Evolutionary conservation across 2,797 vertebrate species (phyloP).

Genomic region (Gymnoscopelus microlampas): DNA sequence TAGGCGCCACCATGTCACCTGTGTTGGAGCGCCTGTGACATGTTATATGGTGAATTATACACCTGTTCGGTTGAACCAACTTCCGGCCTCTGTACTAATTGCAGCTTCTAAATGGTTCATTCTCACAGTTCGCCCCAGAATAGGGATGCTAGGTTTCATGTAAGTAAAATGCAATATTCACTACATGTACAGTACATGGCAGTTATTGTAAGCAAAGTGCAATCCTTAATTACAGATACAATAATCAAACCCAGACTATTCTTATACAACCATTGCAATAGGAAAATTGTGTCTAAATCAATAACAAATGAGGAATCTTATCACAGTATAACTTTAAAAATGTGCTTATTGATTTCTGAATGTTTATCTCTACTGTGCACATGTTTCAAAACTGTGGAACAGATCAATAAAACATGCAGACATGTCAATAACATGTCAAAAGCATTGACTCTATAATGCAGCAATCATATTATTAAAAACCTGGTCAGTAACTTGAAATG

Average conservation of each 20-base stretch:
- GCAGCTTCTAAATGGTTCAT: no score
- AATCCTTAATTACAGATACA: background rate
- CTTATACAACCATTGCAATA: slow-evolving; percentile 5
- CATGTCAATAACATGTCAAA: slow-evolving; percentile 23
- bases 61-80: no score
- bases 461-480: slow-evolving; percentile 21
- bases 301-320: background rate
- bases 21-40: no score
- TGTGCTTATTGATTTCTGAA: background rate
- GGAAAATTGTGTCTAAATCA: slow-evolving; percentile 4
- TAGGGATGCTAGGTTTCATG: no score
- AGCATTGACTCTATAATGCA: slow-evolving; percentile 18
- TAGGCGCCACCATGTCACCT: no score
- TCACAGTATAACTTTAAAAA: background rate
- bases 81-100: no score
- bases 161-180: no score
- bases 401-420: slow-evolving; percentile 6
- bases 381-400: background rate
- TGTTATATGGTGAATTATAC: no score
- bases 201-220: background rate
- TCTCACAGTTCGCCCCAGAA: no score
- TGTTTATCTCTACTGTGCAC: slow-evolving; percentile 14
- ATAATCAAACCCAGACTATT: background rate
- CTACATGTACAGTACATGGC: no score
- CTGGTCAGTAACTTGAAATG: background rate